These are phyloP conservation scores for Drosophila setifemur DNA, from an alignment of 1,140 invertebrate species.

Conservation along the genomic window DNA sequence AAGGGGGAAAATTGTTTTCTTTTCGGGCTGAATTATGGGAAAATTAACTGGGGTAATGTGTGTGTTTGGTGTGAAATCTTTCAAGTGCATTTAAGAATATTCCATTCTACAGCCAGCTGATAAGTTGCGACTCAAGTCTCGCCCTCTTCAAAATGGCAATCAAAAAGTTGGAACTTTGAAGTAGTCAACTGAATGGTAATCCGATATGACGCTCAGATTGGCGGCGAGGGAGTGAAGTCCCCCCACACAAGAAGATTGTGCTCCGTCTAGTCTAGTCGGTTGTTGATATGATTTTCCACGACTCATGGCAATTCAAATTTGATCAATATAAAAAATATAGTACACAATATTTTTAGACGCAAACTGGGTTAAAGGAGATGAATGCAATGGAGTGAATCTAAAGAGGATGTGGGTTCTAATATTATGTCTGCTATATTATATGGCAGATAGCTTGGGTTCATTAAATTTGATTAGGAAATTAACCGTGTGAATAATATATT, in stretches of 20 bases:
- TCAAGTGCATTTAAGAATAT: not conserved
- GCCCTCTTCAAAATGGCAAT: slow-evolving; percentile 13
- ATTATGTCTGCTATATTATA: too few relatives aligned
- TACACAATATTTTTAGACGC: not conserved
- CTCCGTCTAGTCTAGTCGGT: slow-evolving; percentile 33
- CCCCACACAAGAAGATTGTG: not conserved
- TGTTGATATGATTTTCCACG: slow-evolving; percentile 60
- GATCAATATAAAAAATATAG: slow-evolving; percentile 15
- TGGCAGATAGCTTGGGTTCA: too few relatives aligned
- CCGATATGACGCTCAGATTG: slow-evolving; percentile 13
- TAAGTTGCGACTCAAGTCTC: slow-evolving; percentile 1
- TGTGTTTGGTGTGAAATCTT: slow-evolving; percentile 14
- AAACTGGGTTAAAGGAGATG: not conserved
- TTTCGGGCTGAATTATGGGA: slow-evolving; percentile 16
- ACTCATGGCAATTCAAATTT: slow-evolving; percentile 58
- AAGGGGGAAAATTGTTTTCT: slow-evolving; percentile 12
- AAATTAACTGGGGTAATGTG: slow-evolving; percentile 30
- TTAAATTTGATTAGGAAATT: too few relatives aligned
- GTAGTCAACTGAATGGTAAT: slow-evolving; percentile 14
- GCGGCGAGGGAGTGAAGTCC: not conserved
- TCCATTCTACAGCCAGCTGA: slow-evolving; percentile 14
- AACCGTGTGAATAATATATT: too few relatives aligned
- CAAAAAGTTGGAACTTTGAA: slow-evolving; percentile 15
- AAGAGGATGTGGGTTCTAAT: too few relatives aligned
- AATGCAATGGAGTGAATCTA: too few relatives aligned